phyloP scores from a whole-genome alignment of 2,113 vertebrate species.

The Callipepla californica region DNA sequence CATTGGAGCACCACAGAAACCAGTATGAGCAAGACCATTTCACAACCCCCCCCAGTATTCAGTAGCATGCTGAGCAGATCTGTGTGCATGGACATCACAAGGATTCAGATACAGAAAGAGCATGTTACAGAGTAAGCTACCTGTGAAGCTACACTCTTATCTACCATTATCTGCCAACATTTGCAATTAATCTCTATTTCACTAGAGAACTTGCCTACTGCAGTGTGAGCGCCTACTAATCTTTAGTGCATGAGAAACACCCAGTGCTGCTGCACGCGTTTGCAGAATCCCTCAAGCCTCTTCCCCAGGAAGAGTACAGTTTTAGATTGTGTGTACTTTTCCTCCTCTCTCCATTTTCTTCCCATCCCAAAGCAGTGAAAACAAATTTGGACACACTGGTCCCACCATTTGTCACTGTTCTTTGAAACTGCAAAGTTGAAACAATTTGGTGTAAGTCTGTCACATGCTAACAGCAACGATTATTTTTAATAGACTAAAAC shows the following conservation, averaged over 20 bases:
- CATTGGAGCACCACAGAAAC: neutral
- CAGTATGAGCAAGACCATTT: neutral
- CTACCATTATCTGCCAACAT: neutral
- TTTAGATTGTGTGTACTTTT: neutral
- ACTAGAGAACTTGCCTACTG: neutral
- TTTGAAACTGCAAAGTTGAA: neutral
- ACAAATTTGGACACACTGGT: neutral
- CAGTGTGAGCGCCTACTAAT: neutral
- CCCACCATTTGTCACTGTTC: neutral
- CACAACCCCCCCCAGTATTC: neutral
- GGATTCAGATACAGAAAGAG: neutral
- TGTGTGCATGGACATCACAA: accelerated
- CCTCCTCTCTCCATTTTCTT: neutral
- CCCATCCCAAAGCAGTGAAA: neutral
- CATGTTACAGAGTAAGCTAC: neutral
- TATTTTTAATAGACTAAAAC: neutral
- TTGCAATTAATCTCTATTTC: neutral
- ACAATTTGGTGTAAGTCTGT: neutral
- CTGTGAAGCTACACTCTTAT: neutral
- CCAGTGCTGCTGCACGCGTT: neutral
- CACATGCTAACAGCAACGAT: neutral
- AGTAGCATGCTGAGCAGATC: neutral
- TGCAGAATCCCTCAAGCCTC: neutral
- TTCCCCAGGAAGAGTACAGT: neutral
- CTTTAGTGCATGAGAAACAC: neutral